A percentile compares a stretch with the other conserved stretches of the same genome.
Evolutionary conservation across 2,113 vertebrate genomes (phyloP).

Genomic region (Pterocles burchelli): DNA sequence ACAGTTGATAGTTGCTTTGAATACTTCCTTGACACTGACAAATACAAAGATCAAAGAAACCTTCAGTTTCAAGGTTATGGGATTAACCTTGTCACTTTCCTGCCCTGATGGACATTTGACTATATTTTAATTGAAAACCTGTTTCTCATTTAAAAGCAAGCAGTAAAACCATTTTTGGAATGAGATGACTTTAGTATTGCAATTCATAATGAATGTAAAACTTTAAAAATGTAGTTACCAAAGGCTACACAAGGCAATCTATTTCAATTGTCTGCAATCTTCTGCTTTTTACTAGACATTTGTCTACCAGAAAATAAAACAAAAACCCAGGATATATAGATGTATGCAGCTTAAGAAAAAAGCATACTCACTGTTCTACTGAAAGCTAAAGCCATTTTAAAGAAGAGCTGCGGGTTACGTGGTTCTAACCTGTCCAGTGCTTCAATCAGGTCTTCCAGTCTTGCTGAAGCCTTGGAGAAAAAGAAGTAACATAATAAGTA

Average conservation of each 20-base stretch:
- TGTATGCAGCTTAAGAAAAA: not conserved
- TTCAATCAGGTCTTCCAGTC: slow-evolving; percentile 82
- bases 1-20: not conserved
- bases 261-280: not conserved
- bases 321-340: not conserved
- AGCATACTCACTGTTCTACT: slow-evolving; percentile 86
- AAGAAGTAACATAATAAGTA: not conserved
- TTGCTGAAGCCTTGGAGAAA: slow-evolving; percentile 81
- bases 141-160: not conserved
- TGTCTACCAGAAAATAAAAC: not conserved
- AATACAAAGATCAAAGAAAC: not conserved
- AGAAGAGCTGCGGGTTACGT: slow-evolving; percentile 85
- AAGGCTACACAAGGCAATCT: not conserved
- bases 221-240: not conserved
- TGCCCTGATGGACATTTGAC: not conserved
- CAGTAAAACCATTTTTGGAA: not conserved
- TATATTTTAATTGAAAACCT: not conserved
- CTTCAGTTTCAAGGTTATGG: not conserved
- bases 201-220: not conserved
- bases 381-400: slow-evolving; percentile 89
- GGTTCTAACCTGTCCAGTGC: slow-evolving; percentile 86
- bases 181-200: not conserved
- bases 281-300: not conserved
- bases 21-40: not conserved
- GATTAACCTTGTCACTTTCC: not conserved